Percentiles rank a stretch among this genome's conserved stretches.
phyloP scores from a whole-genome alignment of 2,888 invertebrate species.

The Nebria brevicollis region DNA sequence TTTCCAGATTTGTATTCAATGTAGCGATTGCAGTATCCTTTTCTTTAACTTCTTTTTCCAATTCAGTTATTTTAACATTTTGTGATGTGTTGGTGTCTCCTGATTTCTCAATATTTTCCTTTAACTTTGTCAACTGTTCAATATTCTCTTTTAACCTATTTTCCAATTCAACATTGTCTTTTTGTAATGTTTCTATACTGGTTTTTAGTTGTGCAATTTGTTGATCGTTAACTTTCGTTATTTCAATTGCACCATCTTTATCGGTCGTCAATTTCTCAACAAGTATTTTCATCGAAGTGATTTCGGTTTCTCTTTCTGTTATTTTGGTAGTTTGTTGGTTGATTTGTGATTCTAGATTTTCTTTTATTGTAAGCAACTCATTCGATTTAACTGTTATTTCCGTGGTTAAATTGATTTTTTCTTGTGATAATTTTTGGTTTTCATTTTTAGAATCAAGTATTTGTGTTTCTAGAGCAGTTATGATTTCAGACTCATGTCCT shows the following conservation, averaged over 20 bases:
- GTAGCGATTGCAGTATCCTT: constrained; percentile 60
- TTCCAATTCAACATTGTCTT: constrained; percentile 57
- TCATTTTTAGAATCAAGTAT: constrained; percentile 58
- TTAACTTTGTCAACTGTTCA: constrained; percentile 41
- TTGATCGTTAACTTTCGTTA: constrained; percentile 54
- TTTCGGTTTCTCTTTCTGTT: constrained; percentile 51
- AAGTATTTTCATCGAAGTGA: constrained; percentile 51
- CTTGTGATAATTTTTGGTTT: constrained; percentile 56
- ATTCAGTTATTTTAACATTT: constrained; percentile 63
- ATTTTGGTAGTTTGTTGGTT: constrained; percentile 16
- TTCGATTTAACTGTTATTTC: constrained; percentile 40
- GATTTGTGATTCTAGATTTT: constrained; percentile 24
- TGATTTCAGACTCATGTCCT: constrained; percentile 50
- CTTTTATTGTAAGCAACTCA: constrained; percentile 21
- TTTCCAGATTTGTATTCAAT: constrained; percentile 61
- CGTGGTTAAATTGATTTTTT: constrained; percentile 31
- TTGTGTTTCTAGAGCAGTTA: constrained; percentile 45
- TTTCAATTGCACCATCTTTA: constrained; percentile 51
- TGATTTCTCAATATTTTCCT: constrained; percentile 28
- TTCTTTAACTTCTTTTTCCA: constrained; percentile 61
- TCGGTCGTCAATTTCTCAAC: constrained; percentile 56
- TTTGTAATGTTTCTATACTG: constrained; percentile 53
- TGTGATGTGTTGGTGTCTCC: constrained; percentile 63
- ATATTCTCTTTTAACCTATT: constrained; percentile 53
- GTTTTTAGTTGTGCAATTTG: constrained; percentile 52